Base-by-base conservation (phyloP, 2,888 invertebrate genomes). In the Coenonympha glycerion region DNA sequence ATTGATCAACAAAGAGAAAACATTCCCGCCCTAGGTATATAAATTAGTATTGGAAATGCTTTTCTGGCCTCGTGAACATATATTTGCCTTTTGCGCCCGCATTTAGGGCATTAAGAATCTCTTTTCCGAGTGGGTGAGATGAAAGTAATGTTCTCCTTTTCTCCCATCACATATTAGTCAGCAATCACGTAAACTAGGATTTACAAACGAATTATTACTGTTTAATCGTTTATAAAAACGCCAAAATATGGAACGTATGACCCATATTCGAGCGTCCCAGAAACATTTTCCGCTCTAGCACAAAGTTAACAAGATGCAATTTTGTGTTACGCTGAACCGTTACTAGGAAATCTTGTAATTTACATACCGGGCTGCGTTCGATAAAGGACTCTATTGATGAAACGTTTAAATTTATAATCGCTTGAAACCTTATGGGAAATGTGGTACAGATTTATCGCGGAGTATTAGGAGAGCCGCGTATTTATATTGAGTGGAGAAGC, bases 401-500 rank as follows among this genome's bases (percentile, higher is more conserved):
- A 66, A 56, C 34, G 55, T 66, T 82, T 81, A 75, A 82, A 76
- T 73, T 71, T 71, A 65, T 70, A 75, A 64, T 83, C 66, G 73
- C 56, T 39, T 64, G 71, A 63, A 75, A 70, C 70, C 71, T 69
- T 66, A 62, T 52, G 58, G 66, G 58, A 44, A 65, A 68, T 70
- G 70, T 68, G 69, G 73, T 67, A 71, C 73, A 71, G 76, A 83
- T 82, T 82, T 84, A 85, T 79, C 73, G 75, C 74, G 73, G 69
- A 71, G 73, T 73, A 82, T 83, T 79, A 76, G 75, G 69, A 62
- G 63, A 78, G 78, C 77, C 73, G 73, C 75, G 79, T 84, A 84
- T 87, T 84, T 86, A 86, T 87, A 86, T 85, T 82, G 84, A 84
- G 86, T 85, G 81, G 84, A 72, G 76, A 66, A 80, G 79, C 84